Conservation (phyloP, 2,888 invertebrate species). For the Dexiosoma caninum region DNA sequence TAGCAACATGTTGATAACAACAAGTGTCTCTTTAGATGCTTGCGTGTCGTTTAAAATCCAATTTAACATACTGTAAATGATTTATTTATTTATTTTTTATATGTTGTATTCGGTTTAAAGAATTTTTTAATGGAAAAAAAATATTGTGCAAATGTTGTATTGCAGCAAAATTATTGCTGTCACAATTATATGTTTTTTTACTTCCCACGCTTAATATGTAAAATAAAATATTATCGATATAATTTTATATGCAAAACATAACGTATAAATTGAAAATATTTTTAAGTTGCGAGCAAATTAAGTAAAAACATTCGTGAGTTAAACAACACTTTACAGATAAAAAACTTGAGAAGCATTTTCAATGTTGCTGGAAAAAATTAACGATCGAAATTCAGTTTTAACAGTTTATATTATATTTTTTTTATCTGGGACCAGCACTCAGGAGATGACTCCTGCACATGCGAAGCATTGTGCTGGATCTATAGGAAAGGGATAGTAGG, state of each 20-base stretch:
- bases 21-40: constrained; percentile 47
- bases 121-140: not conserved
- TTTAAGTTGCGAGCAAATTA: not conserved
- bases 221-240: constrained; percentile 25
- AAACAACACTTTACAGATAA: not conserved
- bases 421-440: too few relatives aligned
- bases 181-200: not conserved
- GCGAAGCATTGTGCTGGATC: too few relatives aligned
- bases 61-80: constrained; percentile 2
- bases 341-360: not conserved
- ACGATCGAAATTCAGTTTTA: too few relatives aligned
- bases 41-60: constrained; percentile 33
- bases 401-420: too few relatives aligned
- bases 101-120: not conserved
- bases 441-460: too few relatives aligned
- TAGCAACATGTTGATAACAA: constrained; percentile 50
- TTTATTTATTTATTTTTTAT: constrained; percentile 20
- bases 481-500: too few relatives aligned
- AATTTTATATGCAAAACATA: constrained; percentile 27
- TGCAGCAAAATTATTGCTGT: not conserved
- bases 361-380: not conserved
- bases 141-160: not conserved
- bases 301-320: not conserved
- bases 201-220: constrained; percentile 50
- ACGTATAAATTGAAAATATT: not conserved